These are phyloP conservation scores for Bombus polaris DNA, from an alignment of 1,140 invertebrate genomes.

Conservation along the genomic window DNA sequence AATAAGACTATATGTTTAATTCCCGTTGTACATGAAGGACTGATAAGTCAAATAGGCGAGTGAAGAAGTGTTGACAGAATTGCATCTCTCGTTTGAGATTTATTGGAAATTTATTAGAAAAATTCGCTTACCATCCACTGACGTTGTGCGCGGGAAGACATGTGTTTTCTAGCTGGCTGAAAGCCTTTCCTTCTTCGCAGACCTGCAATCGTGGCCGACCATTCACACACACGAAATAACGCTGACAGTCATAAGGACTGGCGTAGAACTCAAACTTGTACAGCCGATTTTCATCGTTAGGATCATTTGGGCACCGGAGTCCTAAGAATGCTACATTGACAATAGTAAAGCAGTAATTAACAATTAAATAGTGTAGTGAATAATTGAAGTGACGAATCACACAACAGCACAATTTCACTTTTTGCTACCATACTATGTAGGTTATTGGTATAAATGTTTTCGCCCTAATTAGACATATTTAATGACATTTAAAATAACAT, in stretches of 20 bases:
- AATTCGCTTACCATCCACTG: conserved; percentile 85
- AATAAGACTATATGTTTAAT: not conserved
- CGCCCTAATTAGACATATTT: too few relatives aligned
- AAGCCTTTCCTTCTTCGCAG: conserved; percentile 91
- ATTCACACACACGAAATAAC: conserved; percentile 92
- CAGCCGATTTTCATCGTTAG: conserved; percentile 62
- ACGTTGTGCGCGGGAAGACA: conserved; percentile 92
- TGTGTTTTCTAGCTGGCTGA: conserved; percentile 88
- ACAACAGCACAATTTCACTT: too few relatives aligned
- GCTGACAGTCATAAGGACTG: conserved; percentile 88
- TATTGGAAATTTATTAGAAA: not conserved
- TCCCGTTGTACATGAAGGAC: too few relatives aligned
- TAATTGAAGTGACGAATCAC: not conserved
- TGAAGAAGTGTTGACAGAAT: not conserved
- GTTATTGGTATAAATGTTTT: too few relatives aligned
- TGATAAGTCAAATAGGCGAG: not conserved
- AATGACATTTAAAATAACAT: too few relatives aligned
- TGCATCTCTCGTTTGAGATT: not conserved
- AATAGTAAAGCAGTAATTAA: not conserved
- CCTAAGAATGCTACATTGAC: conserved; percentile 84
- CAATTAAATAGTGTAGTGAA: not conserved
- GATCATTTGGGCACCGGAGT: conserved; percentile 85
- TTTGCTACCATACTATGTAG: too few relatives aligned
- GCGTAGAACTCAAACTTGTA: conserved; percentile 83
- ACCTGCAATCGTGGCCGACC: conserved; percentile 87